phyloP scores from a whole-genome alignment of 2,888 invertebrate genomes.

The Euzetes globulus region DNA sequence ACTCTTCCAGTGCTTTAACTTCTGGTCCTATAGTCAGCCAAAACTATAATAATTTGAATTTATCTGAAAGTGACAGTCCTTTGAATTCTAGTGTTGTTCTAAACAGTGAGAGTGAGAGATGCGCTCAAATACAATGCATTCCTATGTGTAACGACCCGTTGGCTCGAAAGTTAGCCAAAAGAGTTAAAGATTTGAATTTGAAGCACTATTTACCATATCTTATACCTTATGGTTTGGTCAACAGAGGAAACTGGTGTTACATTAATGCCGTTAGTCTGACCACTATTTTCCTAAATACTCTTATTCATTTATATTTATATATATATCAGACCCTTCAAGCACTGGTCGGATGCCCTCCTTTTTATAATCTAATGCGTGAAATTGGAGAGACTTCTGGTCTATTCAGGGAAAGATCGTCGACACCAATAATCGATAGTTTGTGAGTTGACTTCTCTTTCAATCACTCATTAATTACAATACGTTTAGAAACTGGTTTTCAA shows the following conservation, averaged over 20 bases:
- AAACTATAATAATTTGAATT: conserved; percentile 15
- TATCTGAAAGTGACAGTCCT: conserved; percentile 6
- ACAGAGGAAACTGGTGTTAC: conserved; percentile 92
- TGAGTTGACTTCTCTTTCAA: conserved; percentile 54
- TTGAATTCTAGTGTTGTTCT: conserved; percentile 11
- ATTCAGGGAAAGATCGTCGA: conserved; percentile 44
- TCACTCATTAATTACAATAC: neutral
- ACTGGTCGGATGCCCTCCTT: conserved; percentile 84
- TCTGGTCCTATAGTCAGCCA: conserved; percentile 15
- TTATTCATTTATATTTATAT: conserved; percentile 23
- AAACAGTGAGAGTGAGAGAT: conserved; percentile 3
- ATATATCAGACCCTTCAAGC: conserved; percentile 69
- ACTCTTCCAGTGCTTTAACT: conserved; percentile 12
- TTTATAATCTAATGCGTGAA: conserved; percentile 78
- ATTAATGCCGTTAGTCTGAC: conserved; percentile 63
- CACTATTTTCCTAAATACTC: neutral
- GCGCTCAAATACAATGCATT: conserved; percentile 18
- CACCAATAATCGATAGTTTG: conserved; percentile 87
- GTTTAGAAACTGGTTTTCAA: neutral
- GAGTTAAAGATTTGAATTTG: conserved; percentile 62
- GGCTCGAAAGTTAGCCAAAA: conserved; percentile 40
- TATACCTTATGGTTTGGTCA: conserved; percentile 80
- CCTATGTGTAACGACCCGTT: conserved; percentile 35
- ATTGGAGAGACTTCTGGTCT: conserved; percentile 57
- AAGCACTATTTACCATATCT: conserved; percentile 71